phyloP scores from a whole-genome alignment of 2,888 invertebrate species.

The Ormia ochracea region DNA sequence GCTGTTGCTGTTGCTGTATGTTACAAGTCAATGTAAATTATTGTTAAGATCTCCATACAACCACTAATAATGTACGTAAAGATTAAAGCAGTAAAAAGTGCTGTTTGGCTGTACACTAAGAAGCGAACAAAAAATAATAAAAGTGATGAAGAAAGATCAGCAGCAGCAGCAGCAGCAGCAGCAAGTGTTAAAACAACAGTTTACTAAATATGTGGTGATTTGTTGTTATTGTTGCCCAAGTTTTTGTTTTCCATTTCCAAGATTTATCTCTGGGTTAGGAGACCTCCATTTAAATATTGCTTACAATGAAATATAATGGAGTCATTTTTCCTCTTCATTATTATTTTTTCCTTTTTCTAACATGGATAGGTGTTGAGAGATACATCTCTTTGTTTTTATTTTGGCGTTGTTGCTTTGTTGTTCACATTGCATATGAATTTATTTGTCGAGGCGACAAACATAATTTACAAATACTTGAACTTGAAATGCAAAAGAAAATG shows the following conservation, averaged over 20 bases:
- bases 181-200: slow-evolving; percentile 66
- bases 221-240: slow-evolving; percentile 33
- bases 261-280: slow-evolving; percentile 58
- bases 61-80: slow-evolving; percentile 32
- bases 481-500: slow-evolving; percentile 30
- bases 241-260: slow-evolving; percentile 26
- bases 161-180: slow-evolving; percentile 48
- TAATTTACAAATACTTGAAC: slow-evolving; percentile 60
- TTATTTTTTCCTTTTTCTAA: slow-evolving; percentile 27
- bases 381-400: slow-evolving; percentile 48
- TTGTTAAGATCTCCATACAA: slow-evolving; percentile 57
- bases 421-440: slow-evolving; percentile 36
- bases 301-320: slow-evolving; percentile 58
- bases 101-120: background rate
- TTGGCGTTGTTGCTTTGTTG: background rate
- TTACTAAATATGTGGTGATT: slow-evolving; percentile 62
- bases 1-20: slow-evolving; percentile 26
- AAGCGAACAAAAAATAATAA: background rate
- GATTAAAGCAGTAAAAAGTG: slow-evolving; percentile 28
- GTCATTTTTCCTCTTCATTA: slow-evolving; percentile 41
- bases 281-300: slow-evolving; percentile 62
- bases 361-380: slow-evolving; percentile 59
- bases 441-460: slow-evolving; percentile 60
- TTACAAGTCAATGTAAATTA: slow-evolving; percentile 57
- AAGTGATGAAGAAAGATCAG: background rate